phyloP scores from a whole-genome alignment of 2,888 invertebrate genomes.

The Pharmacophagus antenor region DNA sequence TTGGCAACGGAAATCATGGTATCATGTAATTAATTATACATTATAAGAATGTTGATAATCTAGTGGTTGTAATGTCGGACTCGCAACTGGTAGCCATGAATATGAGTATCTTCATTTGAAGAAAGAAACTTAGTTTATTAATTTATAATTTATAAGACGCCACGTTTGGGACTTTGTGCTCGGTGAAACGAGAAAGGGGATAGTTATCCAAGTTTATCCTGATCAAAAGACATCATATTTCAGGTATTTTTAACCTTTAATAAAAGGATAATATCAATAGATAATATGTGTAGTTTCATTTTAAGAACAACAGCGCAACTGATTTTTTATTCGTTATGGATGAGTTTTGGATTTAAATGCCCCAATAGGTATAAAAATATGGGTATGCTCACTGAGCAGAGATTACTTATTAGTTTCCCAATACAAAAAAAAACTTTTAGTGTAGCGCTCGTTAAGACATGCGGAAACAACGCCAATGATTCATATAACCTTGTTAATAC shows the following conservation, averaged over 20 bases:
- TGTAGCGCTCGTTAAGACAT: accelerated
- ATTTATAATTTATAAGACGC: background rate
- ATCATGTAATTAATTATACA: background rate
- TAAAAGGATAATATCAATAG: too few species aligned
- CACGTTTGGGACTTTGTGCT: background rate
- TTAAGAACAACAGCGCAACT: background rate
- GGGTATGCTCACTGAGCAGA: background rate
- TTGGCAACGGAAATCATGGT: background rate
- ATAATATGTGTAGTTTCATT: too few species aligned
- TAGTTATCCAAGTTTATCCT: background rate
- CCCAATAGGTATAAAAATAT: too few species aligned
- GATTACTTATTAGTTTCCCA: too few species aligned
- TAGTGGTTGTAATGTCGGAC: background rate
- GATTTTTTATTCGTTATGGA: background rate
- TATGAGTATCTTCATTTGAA: background rate
- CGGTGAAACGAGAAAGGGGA: background rate
- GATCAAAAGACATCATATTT: background rate
- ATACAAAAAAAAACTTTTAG: too few species aligned
- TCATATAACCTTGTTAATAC: background rate
- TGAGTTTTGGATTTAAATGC: too few species aligned
- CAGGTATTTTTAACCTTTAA: too few species aligned
- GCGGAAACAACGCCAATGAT: background rate
- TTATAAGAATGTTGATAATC: background rate
- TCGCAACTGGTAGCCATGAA: background rate
- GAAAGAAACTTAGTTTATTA: background rate